Percentiles rank a stretch among this genome's conserved stretches.
These are phyloP conservation scores for Gymnocypris eckloni DNA, from an alignment of 2,797 vertebrate species.

Conservation along the genomic window DNA sequence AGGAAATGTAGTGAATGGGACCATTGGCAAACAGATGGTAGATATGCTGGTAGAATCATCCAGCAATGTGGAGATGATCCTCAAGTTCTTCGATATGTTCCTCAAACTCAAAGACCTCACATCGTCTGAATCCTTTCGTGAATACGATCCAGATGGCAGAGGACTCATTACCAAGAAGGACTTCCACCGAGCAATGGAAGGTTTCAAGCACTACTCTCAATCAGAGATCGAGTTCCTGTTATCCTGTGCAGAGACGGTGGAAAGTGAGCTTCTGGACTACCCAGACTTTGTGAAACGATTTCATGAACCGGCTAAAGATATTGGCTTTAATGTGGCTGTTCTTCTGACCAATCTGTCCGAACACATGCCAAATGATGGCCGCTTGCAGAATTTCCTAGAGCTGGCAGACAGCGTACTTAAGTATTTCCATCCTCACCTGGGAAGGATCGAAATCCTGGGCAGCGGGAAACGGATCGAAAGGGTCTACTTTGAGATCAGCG, in stretches of 20 bases:
- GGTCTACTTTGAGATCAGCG: conserved; percentile 95
- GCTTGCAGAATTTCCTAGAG: conserved; percentile 88
- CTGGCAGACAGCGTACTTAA: conserved; percentile 88
- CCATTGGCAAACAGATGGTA: conserved; percentile 97
- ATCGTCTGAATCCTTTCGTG: conserved; percentile 88
- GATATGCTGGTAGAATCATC: conserved; percentile 97
- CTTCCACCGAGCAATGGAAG: conserved; percentile 94
- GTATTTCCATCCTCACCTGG: conserved; percentile 91
- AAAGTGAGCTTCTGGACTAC: conserved; percentile 88
- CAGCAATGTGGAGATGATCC: conserved; percentile 94
- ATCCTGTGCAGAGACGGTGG: conserved; percentile 85
- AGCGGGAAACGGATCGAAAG: conserved; percentile 93
- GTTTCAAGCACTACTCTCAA: conserved; percentile 87
- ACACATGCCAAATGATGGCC: conserved; percentile 91
- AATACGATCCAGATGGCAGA: conserved; percentile 86
- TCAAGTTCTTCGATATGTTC: conserved; percentile 97
- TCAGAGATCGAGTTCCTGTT: conserved; percentile 89
- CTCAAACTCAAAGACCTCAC: conserved; percentile 94
- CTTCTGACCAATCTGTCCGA: conserved; percentile 93
- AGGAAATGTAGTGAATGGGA: conserved; percentile 96
- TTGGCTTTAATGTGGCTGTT: conserved; percentile 92
- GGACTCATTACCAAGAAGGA: conserved; percentile 91
- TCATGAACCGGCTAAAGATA: conserved; percentile 95
- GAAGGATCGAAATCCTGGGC: conserved; percentile 95
- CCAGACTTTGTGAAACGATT: conserved; percentile 91